Percentiles rank a stretch among this genome's conserved stretches.
Conservation (phyloP, 2,113 vertebrate species). For the Excalfactoria chinensis region DNA sequence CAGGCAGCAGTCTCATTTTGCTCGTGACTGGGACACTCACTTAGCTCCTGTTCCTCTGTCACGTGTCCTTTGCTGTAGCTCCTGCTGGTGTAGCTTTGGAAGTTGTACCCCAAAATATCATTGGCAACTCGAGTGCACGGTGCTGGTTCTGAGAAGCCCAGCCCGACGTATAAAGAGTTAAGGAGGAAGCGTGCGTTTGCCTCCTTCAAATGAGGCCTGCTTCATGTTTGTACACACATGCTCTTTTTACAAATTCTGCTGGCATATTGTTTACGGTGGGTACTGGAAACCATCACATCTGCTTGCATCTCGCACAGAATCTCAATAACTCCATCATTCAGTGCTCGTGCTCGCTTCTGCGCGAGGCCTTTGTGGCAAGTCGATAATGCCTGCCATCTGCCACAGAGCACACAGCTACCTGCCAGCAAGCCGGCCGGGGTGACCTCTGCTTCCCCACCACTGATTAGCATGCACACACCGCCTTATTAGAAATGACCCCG, state of each 20-base stretch:
- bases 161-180: constrained; percentile 50
- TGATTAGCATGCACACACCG: constrained; percentile 85
- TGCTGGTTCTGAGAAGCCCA: not conserved
- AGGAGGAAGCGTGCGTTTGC: constrained; percentile 37
- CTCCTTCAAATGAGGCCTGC: constrained; percentile 66
- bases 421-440: constrained; percentile 81
- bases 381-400: constrained; percentile 89
- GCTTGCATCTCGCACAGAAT: constrained; percentile 83
- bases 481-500: constrained; percentile 84
- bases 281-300: constrained; percentile 84
- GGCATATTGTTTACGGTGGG: constrained; percentile 83
- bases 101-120: not conserved
- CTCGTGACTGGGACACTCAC: not conserved
- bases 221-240: constrained; percentile 83
- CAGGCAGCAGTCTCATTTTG: not conserved
- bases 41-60: fast-evolving
- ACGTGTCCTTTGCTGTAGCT: not conserved
- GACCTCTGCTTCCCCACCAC: constrained; percentile 82
- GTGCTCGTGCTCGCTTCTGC: constrained; percentile 74
- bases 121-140: not conserved
- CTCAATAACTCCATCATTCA: constrained; percentile 85
- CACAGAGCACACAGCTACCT: constrained; percentile 86
- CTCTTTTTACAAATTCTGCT: constrained; percentile 82
- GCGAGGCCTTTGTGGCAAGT: constrained; percentile 83
- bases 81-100: not conserved